phyloP scores from a whole-genome alignment of 2,797 vertebrate species.

The Gila robusta region DNA sequence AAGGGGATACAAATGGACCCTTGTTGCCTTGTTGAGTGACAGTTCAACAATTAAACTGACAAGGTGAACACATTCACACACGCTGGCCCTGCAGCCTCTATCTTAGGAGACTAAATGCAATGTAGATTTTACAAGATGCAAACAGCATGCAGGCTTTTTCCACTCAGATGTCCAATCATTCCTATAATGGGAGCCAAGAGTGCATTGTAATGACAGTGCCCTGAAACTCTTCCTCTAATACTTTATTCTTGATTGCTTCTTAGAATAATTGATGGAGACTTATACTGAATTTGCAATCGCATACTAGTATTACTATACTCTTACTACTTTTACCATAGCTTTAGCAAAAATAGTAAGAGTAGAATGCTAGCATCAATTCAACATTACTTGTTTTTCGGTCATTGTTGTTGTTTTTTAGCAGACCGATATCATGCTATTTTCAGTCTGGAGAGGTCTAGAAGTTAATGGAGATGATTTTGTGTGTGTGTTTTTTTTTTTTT shows the following conservation, averaged over 20 bases:
- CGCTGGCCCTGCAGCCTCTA: slow-evolving; percentile 1
- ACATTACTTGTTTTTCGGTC: neutral
- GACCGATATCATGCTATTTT: neutral
- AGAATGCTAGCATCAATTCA: neutral
- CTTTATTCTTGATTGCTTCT: slow-evolving; percentile 3
- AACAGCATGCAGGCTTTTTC: slow-evolving; percentile 1
- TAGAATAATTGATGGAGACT: neutral
- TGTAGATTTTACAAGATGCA: slow-evolving; percentile 12
- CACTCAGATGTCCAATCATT: slow-evolving; percentile 6
- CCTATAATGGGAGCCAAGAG: neutral
- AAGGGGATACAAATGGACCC: slow-evolving; percentile 26
- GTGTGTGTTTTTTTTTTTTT: neutral
- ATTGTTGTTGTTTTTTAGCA: neutral
- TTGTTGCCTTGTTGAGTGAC: slow-evolving; percentile 51
- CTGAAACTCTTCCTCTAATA: neutral
- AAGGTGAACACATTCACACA: slow-evolving; percentile 50
- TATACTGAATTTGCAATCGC: neutral
- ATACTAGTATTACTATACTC: neutral
- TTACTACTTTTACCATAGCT: neutral
- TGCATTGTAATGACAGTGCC: neutral
- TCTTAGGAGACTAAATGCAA: slow-evolving; percentile 23
- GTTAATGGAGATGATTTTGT: neutral
- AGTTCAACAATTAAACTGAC: slow-evolving; percentile 61
- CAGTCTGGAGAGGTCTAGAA: neutral
- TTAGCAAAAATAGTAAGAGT: neutral